Conservation (phyloP, 37 sponge, comb jelly and placozoan species). For the Chondrilla cf. caribensis region DNA sequence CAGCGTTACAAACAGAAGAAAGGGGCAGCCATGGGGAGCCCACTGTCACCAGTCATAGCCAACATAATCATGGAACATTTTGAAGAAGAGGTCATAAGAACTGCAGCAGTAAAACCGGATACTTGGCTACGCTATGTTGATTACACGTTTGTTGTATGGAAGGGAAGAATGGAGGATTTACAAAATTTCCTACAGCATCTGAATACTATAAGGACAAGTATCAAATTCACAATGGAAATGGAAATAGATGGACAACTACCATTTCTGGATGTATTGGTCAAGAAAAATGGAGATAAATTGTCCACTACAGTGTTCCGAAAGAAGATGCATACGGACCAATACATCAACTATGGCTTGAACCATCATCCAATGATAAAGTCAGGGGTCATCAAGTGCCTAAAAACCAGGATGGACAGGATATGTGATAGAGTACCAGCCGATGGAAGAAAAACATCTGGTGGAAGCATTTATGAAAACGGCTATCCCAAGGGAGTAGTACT, state of each 20-base stretch:
- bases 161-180: background rate
- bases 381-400: slow-evolving; percentile 5
- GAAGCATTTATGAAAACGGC: background rate
- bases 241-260: background rate
- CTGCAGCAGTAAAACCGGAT: background rate
- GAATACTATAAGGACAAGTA: background rate
- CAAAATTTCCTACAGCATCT: background rate
- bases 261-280: background rate
- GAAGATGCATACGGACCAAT: background rate
- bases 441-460: background rate
- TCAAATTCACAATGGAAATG: background rate
- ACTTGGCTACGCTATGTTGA: background rate
- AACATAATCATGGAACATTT: background rate
- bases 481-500: background rate
- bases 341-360: background rate
- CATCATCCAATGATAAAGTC: background rate
- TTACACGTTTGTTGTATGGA: background rate
- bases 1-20: background rate
- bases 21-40: background rate
- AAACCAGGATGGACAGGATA: background rate
- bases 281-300: background rate
- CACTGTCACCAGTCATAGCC: background rate
- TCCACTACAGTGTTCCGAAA: background rate
- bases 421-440: background rate
- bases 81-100: background rate